Base-by-base conservation (phyloP, 1,140 invertebrate genomes). In the Thaumatotibia leucotreta region DNA sequence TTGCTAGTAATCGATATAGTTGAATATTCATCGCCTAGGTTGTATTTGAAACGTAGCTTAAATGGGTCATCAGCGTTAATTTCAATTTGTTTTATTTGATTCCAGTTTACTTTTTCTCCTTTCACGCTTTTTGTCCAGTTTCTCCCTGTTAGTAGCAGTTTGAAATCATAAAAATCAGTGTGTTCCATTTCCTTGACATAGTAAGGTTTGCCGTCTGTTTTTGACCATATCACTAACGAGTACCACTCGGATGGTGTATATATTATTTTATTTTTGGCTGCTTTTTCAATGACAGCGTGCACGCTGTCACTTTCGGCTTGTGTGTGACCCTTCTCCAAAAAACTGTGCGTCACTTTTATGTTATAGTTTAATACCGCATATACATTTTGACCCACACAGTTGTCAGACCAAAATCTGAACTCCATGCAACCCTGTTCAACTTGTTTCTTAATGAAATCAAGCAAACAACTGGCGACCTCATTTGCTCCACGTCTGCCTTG, bases 331-430 rank as follows among this genome's bases (percentile, higher is more conserved):
- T 54, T 62, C 70, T 74, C 75, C 6, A 84, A 49, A 61, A 77
- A 82, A 23, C 66, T 65, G 65, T 77, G 75, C 4, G 32, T 70
- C 17, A 83, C 76, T 29, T 67, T 65, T 6, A 73, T 67, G 4
- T 75, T 67, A 63, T 69, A 76, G 14, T 52, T 58, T 14, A 70
- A 63, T 11, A 69, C 64, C 2, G 74, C 70, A 62, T 75, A 69
- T 11, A 70, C 66, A 65, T 84, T 85, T 69, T 84, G 78, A 11
- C 81, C 79, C 4, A 68, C 50, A 67, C 82, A 86, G 64, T 83
- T 84, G 58, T 84, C 80, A 4, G 74, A 77, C 67, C 78, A 83
- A 70, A 84, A 79, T 22, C 66, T 52, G 39, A 83, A 77, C 58
- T 83, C 69, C 23, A 72, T 82, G 14, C 69, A 62, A 4, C 67